phyloP scores from a whole-genome alignment of 2,888 invertebrate genomes.

The Antitype chi region DNA sequence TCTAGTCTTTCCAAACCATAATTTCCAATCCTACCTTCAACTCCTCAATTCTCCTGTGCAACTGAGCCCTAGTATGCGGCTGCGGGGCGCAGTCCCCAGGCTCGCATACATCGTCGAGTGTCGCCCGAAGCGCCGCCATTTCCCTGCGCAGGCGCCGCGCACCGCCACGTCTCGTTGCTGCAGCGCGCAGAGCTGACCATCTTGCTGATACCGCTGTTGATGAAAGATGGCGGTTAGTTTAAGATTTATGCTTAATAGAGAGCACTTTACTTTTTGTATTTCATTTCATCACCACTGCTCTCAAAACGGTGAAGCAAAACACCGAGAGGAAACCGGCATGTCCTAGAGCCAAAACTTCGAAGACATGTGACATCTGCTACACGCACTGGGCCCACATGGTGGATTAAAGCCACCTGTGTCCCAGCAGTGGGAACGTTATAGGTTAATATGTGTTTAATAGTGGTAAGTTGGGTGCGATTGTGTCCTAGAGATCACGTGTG shows the following conservation, averaged over 20 bases:
- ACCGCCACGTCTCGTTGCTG: slow-evolving; percentile 86
- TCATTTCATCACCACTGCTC: too few species aligned
- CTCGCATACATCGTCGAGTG: slow-evolving; percentile 91
- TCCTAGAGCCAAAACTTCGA: too few species aligned
- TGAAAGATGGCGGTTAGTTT: slow-evolving; percentile 2
- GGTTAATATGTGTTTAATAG: too few species aligned
- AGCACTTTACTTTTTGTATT: too few species aligned
- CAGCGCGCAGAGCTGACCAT: slow-evolving; percentile 88
- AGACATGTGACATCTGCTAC: too few species aligned
- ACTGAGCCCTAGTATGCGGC: slow-evolving; percentile 87
- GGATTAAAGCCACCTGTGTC: too few species aligned
- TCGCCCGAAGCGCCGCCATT: slow-evolving; percentile 90
- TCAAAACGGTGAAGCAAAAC: too few species aligned
- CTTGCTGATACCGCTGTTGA: slow-evolving; percentile 85
- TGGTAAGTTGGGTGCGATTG: background rate
- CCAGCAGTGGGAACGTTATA: too few species aligned
- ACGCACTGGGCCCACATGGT: too few species aligned
- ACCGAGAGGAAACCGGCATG: too few species aligned
- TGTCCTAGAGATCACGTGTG: background rate
- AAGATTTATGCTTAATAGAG: background rate
- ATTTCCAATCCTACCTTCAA: slow-evolving; percentile 76
- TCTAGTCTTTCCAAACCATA: background rate
- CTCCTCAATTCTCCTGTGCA: slow-evolving; percentile 87
- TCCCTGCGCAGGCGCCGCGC: slow-evolving; percentile 91
- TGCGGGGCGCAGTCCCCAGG: slow-evolving; percentile 91